Evolutionary conservation across 1,140 invertebrate genomes (phyloP).

Genomic region (Drosophila tsacasi): DNA sequence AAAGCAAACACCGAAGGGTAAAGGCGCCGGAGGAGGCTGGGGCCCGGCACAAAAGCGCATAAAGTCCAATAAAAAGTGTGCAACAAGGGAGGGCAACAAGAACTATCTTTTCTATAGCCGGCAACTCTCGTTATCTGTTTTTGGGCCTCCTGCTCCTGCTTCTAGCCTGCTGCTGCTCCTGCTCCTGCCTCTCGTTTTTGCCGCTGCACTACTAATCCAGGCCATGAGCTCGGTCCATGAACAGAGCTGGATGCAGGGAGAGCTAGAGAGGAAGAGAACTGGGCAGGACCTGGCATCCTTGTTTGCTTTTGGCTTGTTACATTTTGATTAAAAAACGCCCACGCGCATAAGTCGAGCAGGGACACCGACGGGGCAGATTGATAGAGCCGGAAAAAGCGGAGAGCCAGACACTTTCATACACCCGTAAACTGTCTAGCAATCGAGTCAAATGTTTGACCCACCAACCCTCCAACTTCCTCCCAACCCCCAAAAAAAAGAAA

Average conservation of each 20-base stretch:
- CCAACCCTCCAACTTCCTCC: background rate
- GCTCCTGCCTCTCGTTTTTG: slow-evolving; percentile 45
- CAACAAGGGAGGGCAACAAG: slow-evolving; percentile 61
- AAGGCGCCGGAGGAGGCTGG: slow-evolving; percentile 4
- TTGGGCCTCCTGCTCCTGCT: slow-evolving; percentile 56
- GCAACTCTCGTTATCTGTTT: slow-evolving; percentile 74
- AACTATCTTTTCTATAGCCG: slow-evolving; percentile 77
- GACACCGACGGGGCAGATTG: slow-evolving; percentile 21
- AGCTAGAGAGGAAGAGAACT: background rate
- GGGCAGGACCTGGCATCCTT: slow-evolving; percentile 52
- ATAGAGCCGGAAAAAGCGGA: slow-evolving; percentile 24
- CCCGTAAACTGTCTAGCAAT: slow-evolving; percentile 38
- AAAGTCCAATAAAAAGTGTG: slow-evolving; percentile 82
- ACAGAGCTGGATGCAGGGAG: background rate
- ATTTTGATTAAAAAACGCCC: slow-evolving; percentile 84
- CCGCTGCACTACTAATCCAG: slow-evolving; percentile 79
- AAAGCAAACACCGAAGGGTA: slow-evolving; percentile 50
- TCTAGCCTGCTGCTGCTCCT: slow-evolving; percentile 14
- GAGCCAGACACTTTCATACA: slow-evolving; percentile 36
- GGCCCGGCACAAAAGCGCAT: slow-evolving; percentile 72
- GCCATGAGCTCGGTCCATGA: slow-evolving; percentile 53
- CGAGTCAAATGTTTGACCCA: slow-evolving; percentile 66
- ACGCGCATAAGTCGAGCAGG: slow-evolving; percentile 69
- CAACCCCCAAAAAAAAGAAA: background rate
- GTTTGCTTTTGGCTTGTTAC: slow-evolving; percentile 83